Conservation (phyloP, 2,888 invertebrate genomes). For the Rosalia funebris region DNA sequence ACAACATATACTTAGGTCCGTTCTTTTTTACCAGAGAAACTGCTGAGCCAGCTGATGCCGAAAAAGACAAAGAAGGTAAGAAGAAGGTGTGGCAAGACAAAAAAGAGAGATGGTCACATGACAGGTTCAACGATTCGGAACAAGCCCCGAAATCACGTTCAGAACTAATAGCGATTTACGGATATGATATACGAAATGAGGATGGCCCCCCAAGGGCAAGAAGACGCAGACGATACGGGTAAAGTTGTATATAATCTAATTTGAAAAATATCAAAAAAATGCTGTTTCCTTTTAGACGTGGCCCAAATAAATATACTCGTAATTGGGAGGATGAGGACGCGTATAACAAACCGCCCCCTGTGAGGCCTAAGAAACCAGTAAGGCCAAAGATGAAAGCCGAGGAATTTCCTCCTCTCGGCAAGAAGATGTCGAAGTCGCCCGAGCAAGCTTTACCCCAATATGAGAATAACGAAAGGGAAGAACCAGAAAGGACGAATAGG, state of each 20-base stretch:
- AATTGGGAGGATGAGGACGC: conserved; percentile 95
- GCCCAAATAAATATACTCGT: conserved; percentile 90
- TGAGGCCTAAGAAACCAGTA: conserved; percentile 46
- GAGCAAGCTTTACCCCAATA: conserved; percentile 25
- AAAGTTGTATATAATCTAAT: conserved; percentile 47
- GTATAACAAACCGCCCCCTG: conserved; percentile 71
- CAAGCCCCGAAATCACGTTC: conserved; percentile 88
- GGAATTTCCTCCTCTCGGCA: conserved; percentile 53
- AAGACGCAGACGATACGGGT: conserved; percentile 88
- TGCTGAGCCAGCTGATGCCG: conserved; percentile 47
- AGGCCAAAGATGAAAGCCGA: conserved; percentile 44
- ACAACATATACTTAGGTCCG: too few relatives aligned
- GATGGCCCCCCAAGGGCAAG: conserved; percentile 90
- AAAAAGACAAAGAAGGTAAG: conserved; percentile 60
- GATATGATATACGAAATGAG: conserved; percentile 94
- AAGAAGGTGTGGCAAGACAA: conserved; percentile 64
- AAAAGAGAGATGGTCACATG: conserved; percentile 63
- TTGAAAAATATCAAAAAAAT: conserved; percentile 24
- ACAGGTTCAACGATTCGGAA: conserved; percentile 82
- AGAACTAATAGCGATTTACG: conserved; percentile 87
- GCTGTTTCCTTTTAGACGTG: conserved; percentile 73
- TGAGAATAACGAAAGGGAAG: conserved; percentile 26
- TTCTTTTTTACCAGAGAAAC: too few relatives aligned
- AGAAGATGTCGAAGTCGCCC: conserved; percentile 23
- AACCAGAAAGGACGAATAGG: conserved; percentile 17